These are phyloP conservation scores for Palythoa grandiflora DNA, from an alignment of 92 coral and sea anemone genomes.

Conservation along the genomic window DNA sequence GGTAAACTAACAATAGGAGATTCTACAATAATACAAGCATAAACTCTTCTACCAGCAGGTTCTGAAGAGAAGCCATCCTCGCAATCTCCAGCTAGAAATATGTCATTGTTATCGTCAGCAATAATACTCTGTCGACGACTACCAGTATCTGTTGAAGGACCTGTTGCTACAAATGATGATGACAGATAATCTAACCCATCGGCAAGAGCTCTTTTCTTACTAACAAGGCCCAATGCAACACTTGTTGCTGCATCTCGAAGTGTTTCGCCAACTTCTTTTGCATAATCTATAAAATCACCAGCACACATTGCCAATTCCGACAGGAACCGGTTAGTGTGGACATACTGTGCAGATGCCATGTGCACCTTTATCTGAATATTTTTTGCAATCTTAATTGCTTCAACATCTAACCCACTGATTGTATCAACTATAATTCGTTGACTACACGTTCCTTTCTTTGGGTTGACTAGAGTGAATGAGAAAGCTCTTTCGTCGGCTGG, in stretches of 20 bases:
- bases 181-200: conserved; percentile 93
- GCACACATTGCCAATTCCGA: conserved; percentile 90
- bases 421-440: conserved; percentile 60
- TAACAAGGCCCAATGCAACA: conserved; percentile 98
- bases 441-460: conserved; percentile 67
- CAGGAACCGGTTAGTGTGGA: conserved; percentile 90
- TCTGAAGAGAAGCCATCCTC: conserved; percentile 59
- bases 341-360: conserved; percentile 96
- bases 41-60: conserved; percentile 76
- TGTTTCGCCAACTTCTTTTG: conserved; percentile 90
- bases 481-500: conserved; percentile 84
- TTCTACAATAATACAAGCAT: conserved; percentile 80
- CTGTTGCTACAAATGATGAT: conserved; percentile 80
- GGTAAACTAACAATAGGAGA: conserved; percentile 92
- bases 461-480: conserved; percentile 83
- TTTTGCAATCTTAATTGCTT: conserved; percentile 70
- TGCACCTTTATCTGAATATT: conserved; percentile 83
- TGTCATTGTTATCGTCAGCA: conserved; percentile 65
- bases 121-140: conserved; percentile 81
- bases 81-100: conserved; percentile 73
- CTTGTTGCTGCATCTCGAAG: conserved; percentile 93
- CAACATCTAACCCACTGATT: conserved; percentile 49
- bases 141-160: conserved; percentile 67
- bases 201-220: conserved; percentile 93
- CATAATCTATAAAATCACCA: conserved; percentile 94